Base-by-base conservation (phyloP, 2,113 vertebrate species). In the Progne subis region DNA sequence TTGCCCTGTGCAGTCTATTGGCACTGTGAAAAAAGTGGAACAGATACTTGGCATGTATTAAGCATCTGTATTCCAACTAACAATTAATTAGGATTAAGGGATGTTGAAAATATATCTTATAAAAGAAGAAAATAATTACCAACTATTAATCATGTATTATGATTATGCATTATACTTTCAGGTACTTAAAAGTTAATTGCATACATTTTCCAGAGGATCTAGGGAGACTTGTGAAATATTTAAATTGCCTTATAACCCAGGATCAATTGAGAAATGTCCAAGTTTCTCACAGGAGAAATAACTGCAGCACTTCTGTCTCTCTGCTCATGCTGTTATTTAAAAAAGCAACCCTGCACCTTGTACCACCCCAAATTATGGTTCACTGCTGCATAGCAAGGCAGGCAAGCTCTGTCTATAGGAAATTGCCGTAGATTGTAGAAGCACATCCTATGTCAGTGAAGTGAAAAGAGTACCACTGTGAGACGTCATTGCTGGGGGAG, bases 1-100 rank as follows among this genome's bases (percentile, higher is more conserved):
- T 80, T 91, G 14, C 26, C 23, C 60, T 31, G 39, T 86, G 17
- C n/a, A 86, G 21, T 5, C 16, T 39, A 61, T 71, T 81, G 34
- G 60, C 44, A 34, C 14, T 37, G 52, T 46, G 43, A 84, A 87
- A 69, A 79, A 94, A 91, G 34, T 92, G 92, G 80, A 96, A 78
- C 25, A 53, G 25, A 68, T 64, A 61, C 76, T 96, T 96, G 96
- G 76, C 93, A 94, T 83, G 76, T 93, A 41, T 64, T 56, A 94
- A 78, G 60, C 44, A 81, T 81, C 76, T 83, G 46, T 75, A 90
- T 81, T 96, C 88, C 95, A 97, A 76, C 64, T 71, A 68, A 94
- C 37, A 90, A 93, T 96, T 95, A 96, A 93, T 96, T 86, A 95
- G 49, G 80, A 86, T 95, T 96, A 97, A 92, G 49, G 37, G 52